Percentiles rank a stretch among this genome's conserved stretches.
These are phyloP conservation scores for Eumacrocentrus americanus DNA, from an alignment of 2,888 invertebrate genomes.

Conservation along the genomic window DNA sequence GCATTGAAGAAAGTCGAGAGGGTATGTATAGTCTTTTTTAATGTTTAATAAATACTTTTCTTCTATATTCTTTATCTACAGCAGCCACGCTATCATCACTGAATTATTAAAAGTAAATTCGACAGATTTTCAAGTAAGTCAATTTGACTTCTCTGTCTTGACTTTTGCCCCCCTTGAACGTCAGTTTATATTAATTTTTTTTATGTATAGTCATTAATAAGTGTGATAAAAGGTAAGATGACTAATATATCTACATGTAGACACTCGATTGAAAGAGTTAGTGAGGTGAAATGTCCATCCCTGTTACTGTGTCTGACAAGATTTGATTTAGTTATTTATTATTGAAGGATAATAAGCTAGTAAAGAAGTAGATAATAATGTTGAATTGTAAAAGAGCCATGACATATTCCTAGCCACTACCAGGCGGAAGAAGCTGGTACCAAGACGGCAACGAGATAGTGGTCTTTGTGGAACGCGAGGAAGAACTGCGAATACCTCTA, in stretches of 20 bases:
- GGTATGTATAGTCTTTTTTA: conserved; percentile 67
- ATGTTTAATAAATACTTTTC: not conserved
- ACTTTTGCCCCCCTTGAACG: not conserved
- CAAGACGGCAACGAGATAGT: conserved; percentile 67
- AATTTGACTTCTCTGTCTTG: not conserved
- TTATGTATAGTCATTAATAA: not conserved
- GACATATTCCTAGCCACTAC: conserved; percentile 44
- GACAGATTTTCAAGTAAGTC: conserved; percentile 6
- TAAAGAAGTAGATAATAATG: conserved; percentile 10
- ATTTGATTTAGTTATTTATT: too few relatives aligned
- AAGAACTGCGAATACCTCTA: conserved; percentile 70
- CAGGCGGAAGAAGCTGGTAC: conserved; percentile 66
- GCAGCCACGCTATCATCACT: not conserved
- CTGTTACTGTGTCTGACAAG: not conserved
- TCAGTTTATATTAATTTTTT: not conserved
- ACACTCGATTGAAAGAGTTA: not conserved
- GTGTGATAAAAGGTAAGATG: not conserved
- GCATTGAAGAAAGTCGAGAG: conserved; percentile 91
- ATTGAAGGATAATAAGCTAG: too few relatives aligned
- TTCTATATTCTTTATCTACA: conserved; percentile 8
- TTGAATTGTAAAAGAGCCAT: not conserved
- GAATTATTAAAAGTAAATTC: not conserved
- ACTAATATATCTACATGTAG: not conserved
- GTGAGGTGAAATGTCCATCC: not conserved
- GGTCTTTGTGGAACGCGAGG: conserved; percentile 69